phyloP scores from a whole-genome alignment of 2,797 vertebrate species.

The Rhinogobio ventralis region DNA sequence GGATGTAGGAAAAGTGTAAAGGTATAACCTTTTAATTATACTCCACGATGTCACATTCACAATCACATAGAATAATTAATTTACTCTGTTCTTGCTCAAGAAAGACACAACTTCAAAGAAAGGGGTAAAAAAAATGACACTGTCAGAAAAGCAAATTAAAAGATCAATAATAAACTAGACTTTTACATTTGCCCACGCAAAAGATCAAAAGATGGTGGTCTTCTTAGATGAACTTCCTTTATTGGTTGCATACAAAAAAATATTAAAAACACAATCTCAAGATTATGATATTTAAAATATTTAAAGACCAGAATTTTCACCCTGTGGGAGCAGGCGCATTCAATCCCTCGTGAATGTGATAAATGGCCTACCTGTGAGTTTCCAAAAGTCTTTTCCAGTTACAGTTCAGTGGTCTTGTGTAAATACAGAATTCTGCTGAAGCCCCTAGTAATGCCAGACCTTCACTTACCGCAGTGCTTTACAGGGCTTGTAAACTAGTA shows the following conservation, averaged over 20 bases:
- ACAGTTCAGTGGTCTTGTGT: neutral
- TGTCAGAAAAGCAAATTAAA: too few species aligned
- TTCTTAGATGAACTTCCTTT: neutral
- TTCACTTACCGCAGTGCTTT: conserved; percentile 33
- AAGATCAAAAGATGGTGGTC: too few species aligned
- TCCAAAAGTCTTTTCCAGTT: conserved; percentile 11
- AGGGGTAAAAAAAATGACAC: too few species aligned
- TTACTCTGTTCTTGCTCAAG: neutral
- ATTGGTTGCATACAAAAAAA: neutral
- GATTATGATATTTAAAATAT: neutral
- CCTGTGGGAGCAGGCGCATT: neutral
- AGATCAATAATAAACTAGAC: neutral
- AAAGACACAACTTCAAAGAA: neutral
- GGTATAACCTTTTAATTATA: neutral
- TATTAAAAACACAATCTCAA: neutral
- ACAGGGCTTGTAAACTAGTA: conserved; percentile 33
- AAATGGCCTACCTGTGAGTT: conserved; percentile 28
- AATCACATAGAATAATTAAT: neutral
- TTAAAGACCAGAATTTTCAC: neutral
- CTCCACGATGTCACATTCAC: neutral
- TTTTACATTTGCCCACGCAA: too few species aligned
- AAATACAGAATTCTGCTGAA: conserved; percentile 17
- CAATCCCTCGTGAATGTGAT: conserved; percentile 11
- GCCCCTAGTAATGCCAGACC: conserved; percentile 10
- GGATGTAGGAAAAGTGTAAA: neutral